A percentile compares a stretch with the other conserved stretches of the same genome.
phyloP scores from a whole-genome alignment of 2,888 invertebrate species.

The Dryomyza anilis region DNA sequence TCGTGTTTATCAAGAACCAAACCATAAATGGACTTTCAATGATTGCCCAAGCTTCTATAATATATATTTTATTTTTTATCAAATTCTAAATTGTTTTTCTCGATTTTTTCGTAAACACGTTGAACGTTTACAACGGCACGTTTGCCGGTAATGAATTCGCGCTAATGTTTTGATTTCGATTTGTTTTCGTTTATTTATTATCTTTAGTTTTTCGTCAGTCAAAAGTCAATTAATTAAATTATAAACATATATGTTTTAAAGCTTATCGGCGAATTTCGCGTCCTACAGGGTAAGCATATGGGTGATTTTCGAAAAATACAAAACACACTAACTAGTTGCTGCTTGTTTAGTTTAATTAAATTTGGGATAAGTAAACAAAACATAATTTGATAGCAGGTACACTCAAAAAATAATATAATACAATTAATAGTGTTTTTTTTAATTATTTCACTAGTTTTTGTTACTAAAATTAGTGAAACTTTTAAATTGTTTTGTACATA shows the following conservation, averaged over 20 bases:
- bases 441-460: too few species aligned
- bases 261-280: background rate
- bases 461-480: too few species aligned
- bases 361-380: background rate
- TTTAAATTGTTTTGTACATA: too few species aligned
- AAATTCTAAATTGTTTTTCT: background rate
- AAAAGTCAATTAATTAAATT: background rate
- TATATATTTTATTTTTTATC: background rate
- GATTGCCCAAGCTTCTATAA: background rate
- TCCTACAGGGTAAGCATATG: background rate
- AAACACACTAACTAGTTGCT: too few species aligned
- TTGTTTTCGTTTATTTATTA: background rate
- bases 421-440: too few species aligned
- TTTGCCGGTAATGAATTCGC: background rate
- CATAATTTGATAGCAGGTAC: too few species aligned
- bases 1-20: background rate
- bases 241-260: background rate
- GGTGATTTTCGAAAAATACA: too few species aligned
- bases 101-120: background rate
- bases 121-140: constrained; percentile 5
- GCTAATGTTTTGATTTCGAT: background rate
- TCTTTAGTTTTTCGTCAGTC: background rate
- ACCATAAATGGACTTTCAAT: background rate
- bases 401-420: too few species aligned
- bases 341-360: too few species aligned